A percentile compares a stretch with the other conserved stretches of the same genome.
phyloP scores from a whole-genome alignment of 2,888 invertebrate species.

The Miltochrista miniata region DNA sequence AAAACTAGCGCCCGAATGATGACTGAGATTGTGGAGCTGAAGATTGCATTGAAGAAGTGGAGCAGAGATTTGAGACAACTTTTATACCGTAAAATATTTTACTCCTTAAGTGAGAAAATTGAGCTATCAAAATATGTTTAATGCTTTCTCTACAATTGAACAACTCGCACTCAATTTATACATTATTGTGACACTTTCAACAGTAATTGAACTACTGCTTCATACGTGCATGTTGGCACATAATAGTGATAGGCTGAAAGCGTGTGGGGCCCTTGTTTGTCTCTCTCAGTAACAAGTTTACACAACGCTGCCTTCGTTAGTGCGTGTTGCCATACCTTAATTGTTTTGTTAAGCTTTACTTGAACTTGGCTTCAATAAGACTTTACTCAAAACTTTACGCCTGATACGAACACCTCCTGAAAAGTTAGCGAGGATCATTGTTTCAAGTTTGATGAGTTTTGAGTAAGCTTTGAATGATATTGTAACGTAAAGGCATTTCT shows the following conservation, averaged over 20 bases:
- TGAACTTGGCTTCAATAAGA: conserved; percentile 1
- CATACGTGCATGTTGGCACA: neutral
- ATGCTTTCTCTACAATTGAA: too few species aligned
- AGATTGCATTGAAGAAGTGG: too few species aligned
- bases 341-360: conserved; percentile 28
- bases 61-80: too few species aligned
- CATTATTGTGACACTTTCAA: neutral
- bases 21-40: too few species aligned
- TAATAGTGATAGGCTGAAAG: conserved; percentile 22
- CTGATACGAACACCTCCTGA: neutral
- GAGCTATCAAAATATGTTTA: too few species aligned
- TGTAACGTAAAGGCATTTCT: too few species aligned
- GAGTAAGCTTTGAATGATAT: too few species aligned
- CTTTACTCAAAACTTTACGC: neutral
- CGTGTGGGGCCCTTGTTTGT: conserved; percentile 31
- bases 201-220: conserved; percentile 5
- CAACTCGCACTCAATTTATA: neutral
- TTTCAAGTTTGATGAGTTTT: too few species aligned
- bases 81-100: too few species aligned
- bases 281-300: conserved; percentile 43
- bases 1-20: too few species aligned
- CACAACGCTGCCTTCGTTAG: conserved; percentile 46
- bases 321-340: conserved; percentile 35
- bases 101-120: too few species aligned
- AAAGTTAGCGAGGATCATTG: too few species aligned